These are phyloP conservation scores for Synodontis membranacea DNA, from an alignment of 2,113 vertebrate genomes.

Conservation along the genomic window DNA sequence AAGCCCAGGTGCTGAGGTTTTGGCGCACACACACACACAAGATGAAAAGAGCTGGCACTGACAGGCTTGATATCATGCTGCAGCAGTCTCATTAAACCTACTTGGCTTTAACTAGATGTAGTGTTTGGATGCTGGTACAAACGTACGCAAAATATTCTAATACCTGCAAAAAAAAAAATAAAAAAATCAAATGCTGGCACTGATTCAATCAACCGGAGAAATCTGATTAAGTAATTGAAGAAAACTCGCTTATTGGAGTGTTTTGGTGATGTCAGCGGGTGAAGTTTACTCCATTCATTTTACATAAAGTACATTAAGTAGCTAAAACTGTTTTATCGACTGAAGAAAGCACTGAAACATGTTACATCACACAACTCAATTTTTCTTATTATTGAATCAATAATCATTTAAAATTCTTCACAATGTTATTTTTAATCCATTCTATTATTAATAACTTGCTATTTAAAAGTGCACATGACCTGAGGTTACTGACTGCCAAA, in stretches of 20 bases:
- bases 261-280: background rate
- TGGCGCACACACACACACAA: constrained; percentile 3
- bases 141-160: background rate
- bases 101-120: background rate
- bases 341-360: background rate
- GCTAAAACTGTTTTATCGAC: background rate
- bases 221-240: background rate
- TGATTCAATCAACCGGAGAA: background rate
- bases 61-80: constrained; percentile 4
- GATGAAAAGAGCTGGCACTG: constrained; percentile 4
- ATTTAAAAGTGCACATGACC: background rate
- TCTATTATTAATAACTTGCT: background rate
- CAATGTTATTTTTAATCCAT: background rate
- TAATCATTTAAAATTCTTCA: background rate
- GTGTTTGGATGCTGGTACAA: background rate
- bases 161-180: background rate
- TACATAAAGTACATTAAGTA: background rate
- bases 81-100: constrained; percentile 4
- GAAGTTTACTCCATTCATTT: background rate
- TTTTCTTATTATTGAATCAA: background rate
- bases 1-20: constrained; percentile 44
- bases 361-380: too few species aligned
- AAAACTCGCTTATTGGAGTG: background rate
- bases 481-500: background rate
- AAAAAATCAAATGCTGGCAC: background rate